Conservation (phyloP, 1,140 invertebrate genomes). For the Camponotus floridanus region DNA sequence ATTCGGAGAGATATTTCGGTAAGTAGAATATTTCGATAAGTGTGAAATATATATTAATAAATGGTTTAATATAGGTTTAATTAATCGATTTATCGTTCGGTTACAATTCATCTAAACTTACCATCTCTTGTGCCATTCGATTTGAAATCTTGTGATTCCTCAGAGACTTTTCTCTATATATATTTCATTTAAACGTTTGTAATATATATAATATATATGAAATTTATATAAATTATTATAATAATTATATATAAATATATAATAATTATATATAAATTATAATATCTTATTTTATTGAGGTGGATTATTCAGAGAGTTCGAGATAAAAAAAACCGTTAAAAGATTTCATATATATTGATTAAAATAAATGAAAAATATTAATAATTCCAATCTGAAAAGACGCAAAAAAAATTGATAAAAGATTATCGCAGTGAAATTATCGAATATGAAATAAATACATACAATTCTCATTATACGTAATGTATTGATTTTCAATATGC, state of each 20-base stretch:
- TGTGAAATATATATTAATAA: background rate
- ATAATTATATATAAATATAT: no score
- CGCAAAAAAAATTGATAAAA: background rate
- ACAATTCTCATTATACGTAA: no score
- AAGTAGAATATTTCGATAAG: background rate
- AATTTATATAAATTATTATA: no score
- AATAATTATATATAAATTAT: background rate
- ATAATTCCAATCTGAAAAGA: background rate
- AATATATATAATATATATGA: no score
- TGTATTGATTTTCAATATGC: background rate
- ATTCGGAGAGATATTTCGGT: background rate
- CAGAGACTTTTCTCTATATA: no score
- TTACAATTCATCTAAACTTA: constrained; percentile 1
- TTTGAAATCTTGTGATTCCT: background rate
- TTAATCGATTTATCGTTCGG: constrained; percentile 14
- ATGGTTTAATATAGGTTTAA: background rate
- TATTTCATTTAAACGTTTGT: no score
- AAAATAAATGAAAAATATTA: background rate
- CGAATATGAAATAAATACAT: background rate
- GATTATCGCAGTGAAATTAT: background rate
- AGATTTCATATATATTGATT: background rate
- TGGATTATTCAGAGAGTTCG: background rate
- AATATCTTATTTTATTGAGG: background rate
- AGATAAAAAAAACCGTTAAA: background rate
- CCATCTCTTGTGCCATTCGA: background rate